phyloP scores from a whole-genome alignment of 1,140 invertebrate genomes.

The Brachionus rubens region DNA sequence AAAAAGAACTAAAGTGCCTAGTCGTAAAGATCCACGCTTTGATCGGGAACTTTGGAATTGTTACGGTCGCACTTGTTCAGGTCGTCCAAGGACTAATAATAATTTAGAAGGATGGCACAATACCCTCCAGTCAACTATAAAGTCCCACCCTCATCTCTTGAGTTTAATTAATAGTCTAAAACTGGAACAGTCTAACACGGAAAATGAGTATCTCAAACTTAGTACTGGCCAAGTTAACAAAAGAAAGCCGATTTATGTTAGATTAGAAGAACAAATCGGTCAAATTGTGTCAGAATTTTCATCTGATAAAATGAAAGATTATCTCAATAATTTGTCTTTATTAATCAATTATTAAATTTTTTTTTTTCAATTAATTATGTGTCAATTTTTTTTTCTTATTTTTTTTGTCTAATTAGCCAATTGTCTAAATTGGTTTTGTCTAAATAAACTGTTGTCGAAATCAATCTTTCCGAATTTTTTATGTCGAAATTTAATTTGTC shows the following conservation, averaged over 20 bases:
- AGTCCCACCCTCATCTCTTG: too few species aligned
- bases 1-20: slow-evolving; percentile 10
- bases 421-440: neutral
- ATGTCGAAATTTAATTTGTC: too few species aligned
- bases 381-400: slow-evolving; percentile 4
- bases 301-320: neutral
- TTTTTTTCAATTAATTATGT: neutral
- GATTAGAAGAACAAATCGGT: neutral
- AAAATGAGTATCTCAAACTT: too few species aligned
- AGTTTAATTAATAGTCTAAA: too few species aligned
- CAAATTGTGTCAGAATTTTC: slow-evolving; percentile 4
- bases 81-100: neutral
- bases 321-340: neutral
- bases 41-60: neutral
- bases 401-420: slow-evolving; percentile 9
- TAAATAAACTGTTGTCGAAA: too few species aligned
- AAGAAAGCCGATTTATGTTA: too few species aligned
- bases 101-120: slow-evolving; percentile 4
- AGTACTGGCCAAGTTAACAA: too few species aligned
- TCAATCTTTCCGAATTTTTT: too few species aligned
- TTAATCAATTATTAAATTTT: too few species aligned
- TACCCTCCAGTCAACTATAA: neutral
- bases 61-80: neutral
- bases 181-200: too few species aligned
- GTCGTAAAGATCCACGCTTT: neutral